phyloP scores from a whole-genome alignment of 2,113 vertebrate genomes.

The Corvus cornix region DNA sequence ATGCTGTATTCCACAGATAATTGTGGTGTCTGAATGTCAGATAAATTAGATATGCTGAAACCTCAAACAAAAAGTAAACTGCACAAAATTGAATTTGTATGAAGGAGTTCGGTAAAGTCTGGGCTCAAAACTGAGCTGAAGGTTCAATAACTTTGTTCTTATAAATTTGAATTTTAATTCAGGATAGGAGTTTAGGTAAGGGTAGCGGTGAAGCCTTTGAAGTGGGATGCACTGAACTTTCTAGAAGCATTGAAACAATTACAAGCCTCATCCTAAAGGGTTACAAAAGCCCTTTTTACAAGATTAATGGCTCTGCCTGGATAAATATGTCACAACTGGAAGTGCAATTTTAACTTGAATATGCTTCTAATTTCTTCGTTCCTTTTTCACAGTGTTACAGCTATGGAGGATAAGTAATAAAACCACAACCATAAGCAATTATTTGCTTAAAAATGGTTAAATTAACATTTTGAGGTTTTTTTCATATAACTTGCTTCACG shows the following conservation, averaged over 20 bases:
- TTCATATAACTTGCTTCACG: not conserved
- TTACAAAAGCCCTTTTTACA: not conserved
- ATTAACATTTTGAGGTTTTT: not conserved
- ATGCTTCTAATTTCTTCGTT: not conserved
- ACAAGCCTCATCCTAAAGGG: not conserved
- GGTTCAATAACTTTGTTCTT: not conserved
- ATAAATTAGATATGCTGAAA: not conserved
- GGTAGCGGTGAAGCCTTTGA: not conserved
- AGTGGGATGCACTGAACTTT: not conserved
- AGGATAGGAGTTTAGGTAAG: not conserved
- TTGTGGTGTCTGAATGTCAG: conserved; percentile 5
- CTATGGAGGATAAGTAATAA: not conserved
- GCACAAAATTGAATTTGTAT: not conserved
- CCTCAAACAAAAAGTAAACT: not conserved
- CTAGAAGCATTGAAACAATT: not conserved
- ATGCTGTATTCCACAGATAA: not conserved
- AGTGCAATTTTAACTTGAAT: not conserved
- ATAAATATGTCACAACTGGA: not conserved
- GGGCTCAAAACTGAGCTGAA: not conserved
- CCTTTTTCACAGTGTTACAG: not conserved
- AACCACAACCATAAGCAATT: not conserved
- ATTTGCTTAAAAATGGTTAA: not conserved
- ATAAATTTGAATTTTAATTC: not conserved
- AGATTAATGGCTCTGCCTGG: not conserved
- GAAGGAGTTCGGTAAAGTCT: not conserved